These are phyloP conservation scores for Rafetus swinhoei DNA, from an alignment of 2,113 vertebrate species.

Conservation along the genomic window DNA sequence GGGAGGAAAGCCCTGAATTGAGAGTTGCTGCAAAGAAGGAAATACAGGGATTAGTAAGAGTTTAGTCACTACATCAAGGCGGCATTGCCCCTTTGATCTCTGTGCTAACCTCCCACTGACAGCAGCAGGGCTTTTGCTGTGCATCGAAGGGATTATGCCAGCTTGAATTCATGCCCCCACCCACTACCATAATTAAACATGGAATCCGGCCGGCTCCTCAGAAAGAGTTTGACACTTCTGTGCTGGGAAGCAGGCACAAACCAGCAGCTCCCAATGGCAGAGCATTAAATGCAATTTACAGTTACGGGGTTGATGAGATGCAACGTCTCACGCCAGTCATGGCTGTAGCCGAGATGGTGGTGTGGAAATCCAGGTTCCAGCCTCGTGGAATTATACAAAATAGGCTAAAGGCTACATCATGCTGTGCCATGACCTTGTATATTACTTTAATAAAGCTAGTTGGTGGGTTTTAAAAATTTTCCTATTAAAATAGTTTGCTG, in stretches of 20 bases:
- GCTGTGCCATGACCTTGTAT: background rate
- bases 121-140: fast-evolving
- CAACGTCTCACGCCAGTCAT: fast-evolving
- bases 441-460: constrained; percentile 28
- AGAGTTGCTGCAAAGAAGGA: background rate
- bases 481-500: constrained; percentile 8
- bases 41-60: background rate
- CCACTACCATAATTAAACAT: background rate
- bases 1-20: background rate
- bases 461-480: background rate
- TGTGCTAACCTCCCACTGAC: background rate
- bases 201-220: background rate
- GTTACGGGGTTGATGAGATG: background rate
- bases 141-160: fast-evolving
- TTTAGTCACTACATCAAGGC: background rate
- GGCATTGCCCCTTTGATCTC: fast-evolving
- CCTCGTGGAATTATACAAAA: constrained; percentile 1
- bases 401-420: background rate
- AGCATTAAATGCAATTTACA: background rate
- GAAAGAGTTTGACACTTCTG: background rate
- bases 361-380: fast-evolving
- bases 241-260: background rate
- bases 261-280: background rate
- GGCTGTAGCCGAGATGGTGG: fast-evolving
- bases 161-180: fast-evolving